These are phyloP conservation scores for Zootermopsis nevadensis DNA, from an alignment of 2,888 invertebrate species.

Conservation along the genomic window DNA sequence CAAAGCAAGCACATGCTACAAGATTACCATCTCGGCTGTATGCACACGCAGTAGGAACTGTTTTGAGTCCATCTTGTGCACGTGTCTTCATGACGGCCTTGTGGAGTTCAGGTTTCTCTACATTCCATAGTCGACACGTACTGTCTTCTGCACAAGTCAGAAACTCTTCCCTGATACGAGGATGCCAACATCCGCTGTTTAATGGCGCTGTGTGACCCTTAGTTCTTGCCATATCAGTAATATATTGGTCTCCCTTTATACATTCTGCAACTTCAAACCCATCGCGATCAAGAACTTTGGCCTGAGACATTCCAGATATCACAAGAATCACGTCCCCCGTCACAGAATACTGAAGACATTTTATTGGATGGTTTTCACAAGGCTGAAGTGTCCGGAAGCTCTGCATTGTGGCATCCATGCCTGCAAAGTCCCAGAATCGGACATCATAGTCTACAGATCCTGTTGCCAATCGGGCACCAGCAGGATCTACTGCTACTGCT, in stretches of 20 bases:
- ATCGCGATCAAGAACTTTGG: conserved; percentile 94
- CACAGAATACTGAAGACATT: conserved; percentile 88
- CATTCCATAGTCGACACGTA: conserved; percentile 91
- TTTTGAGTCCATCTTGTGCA: conserved; percentile 86
- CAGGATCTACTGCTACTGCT: conserved; percentile 91
- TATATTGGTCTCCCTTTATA: conserved; percentile 95
- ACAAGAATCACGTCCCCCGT: conserved; percentile 96
- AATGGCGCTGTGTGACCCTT: conserved; percentile 95
- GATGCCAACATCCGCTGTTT: conserved; percentile 94
- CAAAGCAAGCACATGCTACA: conserved; percentile 91
- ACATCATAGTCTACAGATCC: conserved; percentile 98
- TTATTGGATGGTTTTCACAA: conserved; percentile 94
- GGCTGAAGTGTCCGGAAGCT: conserved; percentile 95
- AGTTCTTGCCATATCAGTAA: conserved; percentile 92
- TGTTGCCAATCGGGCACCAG: conserved; percentile 89
- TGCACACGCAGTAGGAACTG: conserved; percentile 84
- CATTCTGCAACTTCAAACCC: conserved; percentile 94
- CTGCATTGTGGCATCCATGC: conserved; percentile 93
- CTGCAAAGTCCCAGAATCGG: conserved; percentile 98
- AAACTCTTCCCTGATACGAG: conserved; percentile 90
- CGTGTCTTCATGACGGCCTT: conserved; percentile 87
- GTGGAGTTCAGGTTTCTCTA: conserved; percentile 83
- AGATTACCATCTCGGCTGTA: conserved; percentile 88
- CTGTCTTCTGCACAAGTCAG: conserved; percentile 95
- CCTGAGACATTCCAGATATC: conserved; percentile 90